phyloP scores from a whole-genome alignment of 1,140 invertebrate species.

The Zaprionus camerounensis region DNA sequence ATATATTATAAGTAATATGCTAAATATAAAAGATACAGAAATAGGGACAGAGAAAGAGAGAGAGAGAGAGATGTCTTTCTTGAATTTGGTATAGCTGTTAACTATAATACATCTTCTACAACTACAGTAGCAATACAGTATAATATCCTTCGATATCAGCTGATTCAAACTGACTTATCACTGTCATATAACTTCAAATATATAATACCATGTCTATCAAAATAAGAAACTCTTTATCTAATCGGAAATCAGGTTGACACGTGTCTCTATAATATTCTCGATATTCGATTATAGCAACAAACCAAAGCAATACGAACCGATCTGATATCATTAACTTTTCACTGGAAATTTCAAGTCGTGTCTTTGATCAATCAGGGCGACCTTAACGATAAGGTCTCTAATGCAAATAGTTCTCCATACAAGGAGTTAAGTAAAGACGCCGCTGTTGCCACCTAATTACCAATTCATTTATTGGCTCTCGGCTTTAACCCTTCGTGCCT shows the following conservation, averaged over 20 bases:
- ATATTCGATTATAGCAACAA: too few species aligned
- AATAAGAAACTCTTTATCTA: not conserved
- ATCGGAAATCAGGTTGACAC: not conserved
- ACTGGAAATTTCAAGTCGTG: not conserved
- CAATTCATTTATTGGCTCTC: conserved; percentile 27
- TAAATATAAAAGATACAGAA: not conserved
- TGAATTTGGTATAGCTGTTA: too few species aligned
- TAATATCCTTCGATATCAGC: not conserved
- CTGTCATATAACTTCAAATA: not conserved
- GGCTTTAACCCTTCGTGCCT: conserved; percentile 2
- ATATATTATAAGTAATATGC: not conserved
- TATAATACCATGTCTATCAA: not conserved
- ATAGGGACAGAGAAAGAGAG: not conserved
- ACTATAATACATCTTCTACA: too few species aligned
- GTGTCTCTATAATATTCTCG: not conserved
- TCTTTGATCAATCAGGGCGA: not conserved
- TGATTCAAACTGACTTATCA: not conserved
- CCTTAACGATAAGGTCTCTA: not conserved
- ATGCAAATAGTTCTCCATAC: not conserved
- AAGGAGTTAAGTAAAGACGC: not conserved
- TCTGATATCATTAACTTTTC: not conserved
- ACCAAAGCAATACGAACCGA: not conserved
- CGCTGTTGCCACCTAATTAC: conserved; percentile 23
- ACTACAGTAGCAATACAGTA: not conserved
- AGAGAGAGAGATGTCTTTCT: not conserved